Percentiles rank a stretch among this genome's conserved stretches.
Conservation (phyloP, 2,888 invertebrate genomes). For the Ametastegia equiseti region DNA sequence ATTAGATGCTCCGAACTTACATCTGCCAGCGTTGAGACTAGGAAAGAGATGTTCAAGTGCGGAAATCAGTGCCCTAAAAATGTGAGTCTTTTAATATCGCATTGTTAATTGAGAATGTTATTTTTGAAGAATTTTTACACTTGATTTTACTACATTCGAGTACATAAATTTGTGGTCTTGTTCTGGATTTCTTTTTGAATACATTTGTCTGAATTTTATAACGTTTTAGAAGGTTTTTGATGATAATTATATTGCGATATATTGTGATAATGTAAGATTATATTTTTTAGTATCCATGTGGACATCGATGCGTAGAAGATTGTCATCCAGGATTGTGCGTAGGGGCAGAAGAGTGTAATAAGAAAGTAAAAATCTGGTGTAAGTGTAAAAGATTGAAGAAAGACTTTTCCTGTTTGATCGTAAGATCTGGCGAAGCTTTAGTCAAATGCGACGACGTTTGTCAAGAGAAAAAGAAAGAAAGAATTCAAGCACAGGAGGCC, state of each 20-base stretch:
- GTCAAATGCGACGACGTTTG: constrained; percentile 84
- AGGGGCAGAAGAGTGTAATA: constrained; percentile 83
- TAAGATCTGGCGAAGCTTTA: constrained; percentile 74
- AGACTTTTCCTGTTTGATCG: constrained; percentile 78
- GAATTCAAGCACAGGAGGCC: constrained; percentile 78
- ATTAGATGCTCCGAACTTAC: constrained; percentile 85
- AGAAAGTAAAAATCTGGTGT: constrained; percentile 89
- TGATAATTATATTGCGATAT: background rate
- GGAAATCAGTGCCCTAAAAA: constrained; percentile 92
- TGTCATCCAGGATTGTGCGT: constrained; percentile 88
- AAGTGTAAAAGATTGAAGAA: constrained; percentile 87
- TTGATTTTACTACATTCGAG: background rate
- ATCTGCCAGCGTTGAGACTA: constrained; percentile 75
- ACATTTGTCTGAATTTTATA: constrained; percentile 30
- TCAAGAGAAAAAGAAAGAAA: constrained; percentile 78
- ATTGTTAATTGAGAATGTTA: background rate
- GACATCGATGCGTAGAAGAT: constrained; percentile 86
- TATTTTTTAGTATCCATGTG: constrained; percentile 85
- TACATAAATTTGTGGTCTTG: background rate
- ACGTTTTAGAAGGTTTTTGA: constrained; percentile 35
- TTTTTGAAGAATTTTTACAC: background rate
- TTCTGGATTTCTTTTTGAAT: constrained; percentile 21
- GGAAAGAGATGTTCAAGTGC: constrained; percentile 79
- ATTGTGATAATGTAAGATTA: constrained; percentile 14
- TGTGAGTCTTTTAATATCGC: constrained; percentile 76